These are phyloP conservation scores for Chaetura pelagica DNA, from an alignment of 2,113 vertebrate genomes.

Conservation along the genomic window DNA sequence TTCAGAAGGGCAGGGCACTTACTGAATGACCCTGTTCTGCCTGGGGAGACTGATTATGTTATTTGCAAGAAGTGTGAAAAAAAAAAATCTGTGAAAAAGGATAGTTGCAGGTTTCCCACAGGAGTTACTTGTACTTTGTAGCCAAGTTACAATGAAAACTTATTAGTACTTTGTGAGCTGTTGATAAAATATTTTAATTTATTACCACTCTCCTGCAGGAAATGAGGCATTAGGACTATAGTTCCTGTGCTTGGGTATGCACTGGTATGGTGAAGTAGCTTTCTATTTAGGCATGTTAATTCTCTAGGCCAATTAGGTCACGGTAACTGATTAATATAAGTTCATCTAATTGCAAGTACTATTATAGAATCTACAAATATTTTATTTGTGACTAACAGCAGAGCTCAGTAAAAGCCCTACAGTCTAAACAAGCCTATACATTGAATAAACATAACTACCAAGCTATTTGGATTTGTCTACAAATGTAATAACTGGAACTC, in stretches of 20 bases:
- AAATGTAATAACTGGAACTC: constrained; percentile 2
- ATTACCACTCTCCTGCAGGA: background rate
- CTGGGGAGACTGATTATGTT: background rate
- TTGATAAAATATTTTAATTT: constrained; percentile 34
- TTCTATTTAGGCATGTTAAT: constrained; percentile 44
- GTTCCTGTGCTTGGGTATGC: background rate
- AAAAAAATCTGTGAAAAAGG: background rate
- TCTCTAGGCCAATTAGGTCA: background rate
- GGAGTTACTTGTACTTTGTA: background rate
- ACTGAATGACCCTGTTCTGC: background rate
- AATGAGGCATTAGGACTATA: background rate
- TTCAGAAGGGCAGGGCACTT: background rate
- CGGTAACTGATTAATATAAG: constrained; percentile 1
- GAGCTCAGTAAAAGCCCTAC: constrained; percentile 33
- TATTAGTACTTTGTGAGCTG: background rate
- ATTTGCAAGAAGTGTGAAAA: background rate
- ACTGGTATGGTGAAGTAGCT: background rate
- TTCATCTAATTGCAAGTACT: background rate
- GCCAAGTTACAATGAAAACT: background rate
- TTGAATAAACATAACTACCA: constrained; percentile 54
- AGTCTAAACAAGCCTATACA: constrained; percentile 39
- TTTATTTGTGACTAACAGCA: constrained; percentile 25
- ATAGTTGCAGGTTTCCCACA: background rate
- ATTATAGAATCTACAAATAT: constrained; percentile 29
- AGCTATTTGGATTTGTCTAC: constrained; percentile 40